These are phyloP conservation scores for Phataginus tricuspis DNA, from an alignment of 2,797 vertebrate genomes.

Conservation along the genomic window DNA sequence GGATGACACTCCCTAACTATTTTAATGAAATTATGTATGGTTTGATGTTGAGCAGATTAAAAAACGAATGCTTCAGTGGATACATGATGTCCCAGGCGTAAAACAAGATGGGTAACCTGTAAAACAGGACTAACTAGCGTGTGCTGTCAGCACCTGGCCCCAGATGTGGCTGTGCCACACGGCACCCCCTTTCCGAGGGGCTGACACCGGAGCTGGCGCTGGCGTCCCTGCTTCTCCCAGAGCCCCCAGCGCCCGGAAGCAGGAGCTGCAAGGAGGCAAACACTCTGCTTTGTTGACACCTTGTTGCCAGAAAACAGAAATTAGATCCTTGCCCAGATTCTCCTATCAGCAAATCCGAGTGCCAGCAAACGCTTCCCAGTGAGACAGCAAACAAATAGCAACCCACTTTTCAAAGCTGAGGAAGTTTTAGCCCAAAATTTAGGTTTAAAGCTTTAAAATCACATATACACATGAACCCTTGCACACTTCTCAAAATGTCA, in stretches of 20 bases:
- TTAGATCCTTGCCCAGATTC: constrained; percentile 55
- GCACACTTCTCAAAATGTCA: neutral
- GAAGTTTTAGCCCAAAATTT: neutral
- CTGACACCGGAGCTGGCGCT: too few species aligned
- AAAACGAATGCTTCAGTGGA: constrained; percentile 17
- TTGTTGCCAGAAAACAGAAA: constrained; percentile 78
- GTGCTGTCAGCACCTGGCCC: neutral
- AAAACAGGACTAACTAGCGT: constrained; percentile 51
- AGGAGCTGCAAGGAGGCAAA: neutral
- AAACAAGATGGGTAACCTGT: constrained; percentile 29
- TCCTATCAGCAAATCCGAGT: constrained; percentile 35
- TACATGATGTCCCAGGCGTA: neutral
- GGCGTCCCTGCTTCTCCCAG: neutral
- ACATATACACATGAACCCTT: neutral
- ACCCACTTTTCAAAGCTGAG: neutral
- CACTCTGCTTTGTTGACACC: constrained; percentile 48
- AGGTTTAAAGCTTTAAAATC: neutral
- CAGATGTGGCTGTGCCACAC: neutral
- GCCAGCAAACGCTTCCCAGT: neutral
- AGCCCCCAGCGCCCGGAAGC: neutral
- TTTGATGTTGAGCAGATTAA: constrained; percentile 71
- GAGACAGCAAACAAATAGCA: constrained; percentile 36
- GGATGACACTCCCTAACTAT: constrained; percentile 47
- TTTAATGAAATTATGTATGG: constrained; percentile 53
- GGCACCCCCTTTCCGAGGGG: too few species aligned